Evolutionary conservation across 1,140 invertebrate genomes (phyloP), one percentile per base, ranked within the genome.

Genomic region (Condylostylus longicornis): DNA sequence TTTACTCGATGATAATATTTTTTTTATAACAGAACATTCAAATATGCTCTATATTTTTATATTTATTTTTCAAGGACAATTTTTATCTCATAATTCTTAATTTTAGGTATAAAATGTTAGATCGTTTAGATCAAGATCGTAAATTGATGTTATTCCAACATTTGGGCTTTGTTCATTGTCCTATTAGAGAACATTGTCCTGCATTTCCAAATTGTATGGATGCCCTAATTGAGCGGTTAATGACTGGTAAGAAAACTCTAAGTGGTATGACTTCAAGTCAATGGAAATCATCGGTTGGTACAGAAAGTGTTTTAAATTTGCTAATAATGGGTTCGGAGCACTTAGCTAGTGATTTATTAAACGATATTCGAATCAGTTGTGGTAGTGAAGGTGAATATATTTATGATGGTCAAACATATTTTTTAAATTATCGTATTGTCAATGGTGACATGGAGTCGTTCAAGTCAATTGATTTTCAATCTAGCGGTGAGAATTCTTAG

Each of bases 141-240:
- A 88, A 90, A 53, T 65, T 94, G 39, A 88, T 95, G 74, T 67
- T 97, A 18, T 85, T 94, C 42, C 88, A 93, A 58, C 91, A 96
- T 64, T 65, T 96, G 18, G 89, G 90, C 34, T 97, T 96, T 65
- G 81, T 97, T 31, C 90, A 97, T 62, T 90, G 85, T 64, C 89
- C 91, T 10, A 85, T 90, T 51, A 66, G 82, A 21, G 90, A 95
- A 59, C 85, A 91, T 58, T 97, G 93, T 59, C 88, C 87, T 15
- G 82, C 83, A 27, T 85, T 79, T 62, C 74, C 79, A 37, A 82
- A 84, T 63, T 96, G 90, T 61, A 80, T 91, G 62, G 91, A 96
- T 61, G 72, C 73, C 33, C 58, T 84, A n/a, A 79, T 86, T 46
- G 80, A 82, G 59, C 64, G 79, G 49, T 72, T 82, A 49, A 65